Evolutionary conservation across 2,797 vertebrate genomes (phyloP).

Genomic region (Mus minutoides): DNA sequence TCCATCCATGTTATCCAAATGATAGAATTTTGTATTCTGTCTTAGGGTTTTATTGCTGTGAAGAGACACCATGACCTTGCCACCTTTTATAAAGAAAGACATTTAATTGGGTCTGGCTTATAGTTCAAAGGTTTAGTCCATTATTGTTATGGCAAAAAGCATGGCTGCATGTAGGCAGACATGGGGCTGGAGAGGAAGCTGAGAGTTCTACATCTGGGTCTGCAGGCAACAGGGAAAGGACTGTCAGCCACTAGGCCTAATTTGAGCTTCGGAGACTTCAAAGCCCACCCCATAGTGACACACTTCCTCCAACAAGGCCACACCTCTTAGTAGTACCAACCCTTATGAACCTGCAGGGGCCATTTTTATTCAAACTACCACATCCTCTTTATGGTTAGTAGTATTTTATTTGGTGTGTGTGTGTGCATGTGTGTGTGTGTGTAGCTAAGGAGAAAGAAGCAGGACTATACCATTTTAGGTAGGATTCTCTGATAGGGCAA

Average conservation of each 20-base stretch:
- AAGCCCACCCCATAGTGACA: neutral
- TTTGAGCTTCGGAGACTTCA: neutral
- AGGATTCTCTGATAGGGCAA: neutral
- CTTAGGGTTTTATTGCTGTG: neutral
- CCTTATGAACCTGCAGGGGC: neutral
- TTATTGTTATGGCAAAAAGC: neutral
- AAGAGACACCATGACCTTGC: neutral
- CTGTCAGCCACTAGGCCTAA: neutral
- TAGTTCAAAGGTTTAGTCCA: neutral
- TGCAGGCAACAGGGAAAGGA: neutral
- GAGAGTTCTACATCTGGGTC: neutral
- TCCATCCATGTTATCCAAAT: neutral
- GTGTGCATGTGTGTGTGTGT: neutral
- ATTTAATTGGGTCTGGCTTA: neutral
- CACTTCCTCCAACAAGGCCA: neutral
- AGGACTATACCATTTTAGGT: neutral
- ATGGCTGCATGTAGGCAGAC: neutral
- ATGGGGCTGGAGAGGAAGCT: neutral
- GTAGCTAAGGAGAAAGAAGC: neutral
- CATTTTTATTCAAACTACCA: neutral
- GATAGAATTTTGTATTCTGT: neutral
- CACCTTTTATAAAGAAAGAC: neutral
- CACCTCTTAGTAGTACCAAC: neutral
- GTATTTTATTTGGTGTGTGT: neutral
- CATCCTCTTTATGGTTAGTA: neutral